Base-by-base conservation (phyloP, 37 sponge, comb jelly and placozoan genomes). In the Cliona cf. orientalis region DNA sequence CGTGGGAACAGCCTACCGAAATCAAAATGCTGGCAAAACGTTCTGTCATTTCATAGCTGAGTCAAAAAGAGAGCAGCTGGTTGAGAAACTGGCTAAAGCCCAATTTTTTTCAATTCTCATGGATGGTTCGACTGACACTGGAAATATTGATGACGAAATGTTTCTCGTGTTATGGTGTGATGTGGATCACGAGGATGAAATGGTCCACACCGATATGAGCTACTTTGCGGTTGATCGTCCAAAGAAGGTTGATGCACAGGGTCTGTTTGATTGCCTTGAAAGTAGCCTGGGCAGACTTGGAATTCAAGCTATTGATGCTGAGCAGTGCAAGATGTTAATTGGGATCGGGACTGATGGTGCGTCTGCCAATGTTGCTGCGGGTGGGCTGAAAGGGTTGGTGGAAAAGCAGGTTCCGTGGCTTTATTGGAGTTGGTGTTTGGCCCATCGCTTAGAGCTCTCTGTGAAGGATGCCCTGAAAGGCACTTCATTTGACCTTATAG, bases 331-430 rank as follows among this genome's bases (percentile, higher is more conserved):
- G n/a, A n/a, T n/a, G n/a, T n/a, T n/a, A n/a, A n/a, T n/a, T n/a
- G n/a, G n/a, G n/a, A n/a, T n/a, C n/a, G 89, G 59, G 12, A 82
- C 89, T 23, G 82, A 87, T 87, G 82, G 89, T 31, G 89, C 89
- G 12, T 66, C 86, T 43, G 86, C 72, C 6, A 85, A 85, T 38
- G 74, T 85, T 43, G 86, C 71, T 32, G 78, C 61, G 42, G 14
- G 41, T 35, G 79, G 89, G 39, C 69, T 88, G 42, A 82, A 88
- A 66, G 89, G 89, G 31, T 42, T 88, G 78, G 78, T 88, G 53
- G 72, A 88, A 66, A 40, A 41, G 56, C n/a, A 63, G 26, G 26
- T 88, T 56, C 60, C 46, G 23, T 88, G 83, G 89, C 49, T 88
- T 12, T 88, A 82, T 42, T 88, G 89, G 89, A 83, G 38, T 66